Conservation (phyloP, 2,888 invertebrate genomes). For the Agapetus fuscipes region DNA sequence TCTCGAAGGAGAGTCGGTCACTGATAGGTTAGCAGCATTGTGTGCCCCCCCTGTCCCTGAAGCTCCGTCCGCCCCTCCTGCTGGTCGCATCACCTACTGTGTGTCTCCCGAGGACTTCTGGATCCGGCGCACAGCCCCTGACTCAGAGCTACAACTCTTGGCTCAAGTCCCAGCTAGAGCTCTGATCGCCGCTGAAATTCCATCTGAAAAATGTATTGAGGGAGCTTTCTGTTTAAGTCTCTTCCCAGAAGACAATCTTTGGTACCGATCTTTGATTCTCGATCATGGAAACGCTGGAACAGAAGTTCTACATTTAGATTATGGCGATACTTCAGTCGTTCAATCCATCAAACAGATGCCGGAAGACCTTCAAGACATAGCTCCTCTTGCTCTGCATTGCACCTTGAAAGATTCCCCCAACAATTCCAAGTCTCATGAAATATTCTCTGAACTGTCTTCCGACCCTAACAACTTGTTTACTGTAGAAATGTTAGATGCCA, state of each 20-base stretch:
- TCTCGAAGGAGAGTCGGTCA: slow-evolving; percentile 52
- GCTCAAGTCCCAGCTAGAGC: slow-evolving; percentile 45
- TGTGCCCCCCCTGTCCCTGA: slow-evolving; percentile 31
- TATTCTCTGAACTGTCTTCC: slow-evolving; percentile 40
- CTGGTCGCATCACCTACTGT: slow-evolving; percentile 50
- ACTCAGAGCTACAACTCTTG: too few relatives aligned
- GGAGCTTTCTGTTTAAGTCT: slow-evolving; percentile 56
- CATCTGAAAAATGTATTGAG: slow-evolving; percentile 41
- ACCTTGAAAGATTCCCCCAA: slow-evolving; percentile 37
- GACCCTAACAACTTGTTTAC: slow-evolving; percentile 50
- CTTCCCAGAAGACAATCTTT: slow-evolving; percentile 54
- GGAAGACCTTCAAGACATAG: slow-evolving; percentile 44
- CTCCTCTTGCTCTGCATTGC: slow-evolving; percentile 55
- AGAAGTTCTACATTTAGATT: slow-evolving; percentile 58
- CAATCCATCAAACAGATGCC: slow-evolving; percentile 51
- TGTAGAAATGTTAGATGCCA: slow-evolving; percentile 50
- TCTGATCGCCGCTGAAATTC: slow-evolving; percentile 2
- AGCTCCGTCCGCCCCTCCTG: slow-evolving; percentile 2
- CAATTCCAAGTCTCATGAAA: slow-evolving; percentile 34
- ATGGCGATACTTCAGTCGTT: slow-evolving; percentile 56
- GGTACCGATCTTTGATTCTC: slow-evolving; percentile 57
- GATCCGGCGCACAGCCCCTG: slow-evolving; percentile 58
- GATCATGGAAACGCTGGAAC: slow-evolving; percentile 46
- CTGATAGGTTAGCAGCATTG: slow-evolving; percentile 46
- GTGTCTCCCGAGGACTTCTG: slow-evolving; percentile 65